Evolutionary conservation across 2,113 vertebrate species (phyloP), one percentile per base, ranked within the genome.

Genomic region (Antennarius striatus): DNA sequence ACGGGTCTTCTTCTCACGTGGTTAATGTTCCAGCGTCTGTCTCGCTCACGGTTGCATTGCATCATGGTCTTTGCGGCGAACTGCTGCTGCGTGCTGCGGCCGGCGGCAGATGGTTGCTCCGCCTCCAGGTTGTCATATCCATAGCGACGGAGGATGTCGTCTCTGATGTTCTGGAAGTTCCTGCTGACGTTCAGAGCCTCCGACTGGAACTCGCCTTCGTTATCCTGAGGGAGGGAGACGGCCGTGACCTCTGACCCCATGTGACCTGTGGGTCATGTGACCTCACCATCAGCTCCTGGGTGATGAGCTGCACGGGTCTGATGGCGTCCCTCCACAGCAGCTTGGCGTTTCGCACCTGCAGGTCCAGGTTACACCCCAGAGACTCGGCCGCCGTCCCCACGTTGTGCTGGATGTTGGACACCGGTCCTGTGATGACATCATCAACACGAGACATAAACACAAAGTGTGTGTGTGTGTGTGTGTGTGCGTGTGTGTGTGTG

Each of bases 331-430:
- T 83, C 96, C 96, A 98, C 46, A 95, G 84, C 0, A 77, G 5
- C 0, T 54, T 91, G 63, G 90, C 93, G 78, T 96, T 92, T 51
- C 92, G 89, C 5, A 98, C 62, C 87, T 99, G 96, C 17, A 96
- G 89, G 53, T 97, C 92, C 67, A 94, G 84, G 0, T 94, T 94
- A 29, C 97, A 99, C 68, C 93, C 92, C 77, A 97, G 79, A 0
- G 95, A 94, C 0, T 89, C 78, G 0, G 91, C 88, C 1, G 95
- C 90, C 2, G 91, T 79, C 4, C 92, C 83, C 45, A 95, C 71
- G 49, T 98, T 99, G n/a, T 72, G 29, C 69, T 91, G 86, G 10
- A 93, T 67, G 72, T 98, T 98, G 32, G 82, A 22, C 15, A 90
- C 68, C 0, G 96, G 96, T 6, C 96, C 96, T 97, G 70, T n/a